Evolutionary conservation across 2,113 vertebrate species (phyloP), one percentile per base, ranked within the genome.

Genomic region (Ailuropoda melanoleuca): DNA sequence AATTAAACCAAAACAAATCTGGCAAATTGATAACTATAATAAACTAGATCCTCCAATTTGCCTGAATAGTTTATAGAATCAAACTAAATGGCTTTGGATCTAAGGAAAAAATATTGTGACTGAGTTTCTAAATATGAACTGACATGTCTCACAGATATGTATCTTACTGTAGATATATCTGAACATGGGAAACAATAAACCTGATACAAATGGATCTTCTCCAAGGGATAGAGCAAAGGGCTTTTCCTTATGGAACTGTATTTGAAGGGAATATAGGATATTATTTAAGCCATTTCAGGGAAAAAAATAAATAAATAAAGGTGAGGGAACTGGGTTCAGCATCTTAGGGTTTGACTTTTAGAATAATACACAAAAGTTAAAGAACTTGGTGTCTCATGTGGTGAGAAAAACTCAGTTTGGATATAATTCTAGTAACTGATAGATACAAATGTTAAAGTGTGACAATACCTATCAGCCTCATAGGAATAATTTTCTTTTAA

Each of bases 1-100:
- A 94, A 95, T 93, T 96, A 96, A 87, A 56, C 43, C 60, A 84
- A 37, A 78, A 87, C n/a, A 92, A 88, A 98, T 39, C 0, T 70
- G 37, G 77, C 68, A 92, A 88, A 82, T 0, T 81, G 26, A 5
- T 58, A 95, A 72, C 0, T 6, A 2, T 50, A 84, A 96, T 84
- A 86, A 92, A 85, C 12, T 62, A 92, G 68, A 95, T 21, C 55
- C 11, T 97, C 56, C 55, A 91, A 81, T 62, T 68, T 93, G 43
- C 85, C 58, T 88, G 56, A 50, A 72, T 2, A 37, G 46, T 78
- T 75, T 55, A 91, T 4, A 88, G 15, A 83, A 37, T 85, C 86
- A 86, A 56, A 83, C 17, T 80, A 88, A 89, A 83, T 90, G 60
- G 84, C 55, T 94, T 18, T 55, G 56, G 29, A 68, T 74, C 55